Conservation (phyloP, 2,113 vertebrate species). For the Odobenus rosmarus region DNA sequence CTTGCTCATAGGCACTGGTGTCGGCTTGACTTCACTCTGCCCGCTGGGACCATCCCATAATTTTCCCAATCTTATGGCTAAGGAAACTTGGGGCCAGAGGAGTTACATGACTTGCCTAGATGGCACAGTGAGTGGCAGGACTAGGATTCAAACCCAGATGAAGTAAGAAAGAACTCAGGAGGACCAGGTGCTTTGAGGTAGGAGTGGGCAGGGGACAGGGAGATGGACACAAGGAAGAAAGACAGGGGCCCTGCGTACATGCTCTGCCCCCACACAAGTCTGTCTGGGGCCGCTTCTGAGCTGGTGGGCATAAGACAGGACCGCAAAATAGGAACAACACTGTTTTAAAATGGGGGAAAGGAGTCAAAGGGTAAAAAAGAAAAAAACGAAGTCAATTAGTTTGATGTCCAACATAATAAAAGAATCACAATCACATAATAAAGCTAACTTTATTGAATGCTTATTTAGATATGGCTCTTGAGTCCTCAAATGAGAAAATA, state of each 20-base stretch:
- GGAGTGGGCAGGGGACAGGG: background rate
- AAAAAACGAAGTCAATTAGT: background rate
- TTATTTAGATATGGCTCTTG: background rate
- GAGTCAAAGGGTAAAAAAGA: background rate
- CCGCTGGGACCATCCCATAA: background rate
- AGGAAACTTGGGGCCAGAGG: background rate
- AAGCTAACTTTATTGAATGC: background rate
- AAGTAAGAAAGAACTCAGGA: background rate
- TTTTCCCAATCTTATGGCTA: background rate
- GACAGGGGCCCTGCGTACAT: fast-evolving
- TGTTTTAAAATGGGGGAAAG: background rate
- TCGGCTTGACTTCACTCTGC: background rate
- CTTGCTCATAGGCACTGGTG: background rate
- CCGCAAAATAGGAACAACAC: background rate
- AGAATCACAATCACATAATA: background rate
- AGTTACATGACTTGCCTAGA: background rate
- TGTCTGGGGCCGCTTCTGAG: background rate
- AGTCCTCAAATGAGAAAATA: background rate
- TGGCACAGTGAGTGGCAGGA: background rate
- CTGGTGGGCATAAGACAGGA: background rate
- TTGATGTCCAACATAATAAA: background rate
- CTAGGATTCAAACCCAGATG: background rate
- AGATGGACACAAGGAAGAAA: background rate
- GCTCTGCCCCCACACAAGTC: background rate
- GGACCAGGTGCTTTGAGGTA: background rate